Evolutionary conservation across 1,140 invertebrate genomes (phyloP).

Genomic region (Lepidurus apus): DNA sequence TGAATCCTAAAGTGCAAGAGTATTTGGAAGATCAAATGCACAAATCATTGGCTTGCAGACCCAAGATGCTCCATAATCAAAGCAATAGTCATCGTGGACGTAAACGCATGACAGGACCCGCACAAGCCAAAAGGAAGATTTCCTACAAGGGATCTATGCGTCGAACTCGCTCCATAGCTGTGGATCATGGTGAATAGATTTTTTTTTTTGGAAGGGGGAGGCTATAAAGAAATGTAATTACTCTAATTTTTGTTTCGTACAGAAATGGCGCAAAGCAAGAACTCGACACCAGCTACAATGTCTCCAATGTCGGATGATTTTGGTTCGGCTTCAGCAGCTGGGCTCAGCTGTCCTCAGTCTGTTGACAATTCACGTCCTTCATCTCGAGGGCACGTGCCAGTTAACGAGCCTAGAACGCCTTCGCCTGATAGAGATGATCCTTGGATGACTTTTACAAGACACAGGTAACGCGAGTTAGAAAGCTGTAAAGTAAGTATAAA

Average conservation of each 20-base stretch:
- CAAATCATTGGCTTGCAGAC: slow-evolving; percentile 67
- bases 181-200: slow-evolving; percentile 48
- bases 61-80: slow-evolving; percentile 51
- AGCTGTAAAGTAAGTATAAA: too few species aligned
- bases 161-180: slow-evolving; percentile 75
- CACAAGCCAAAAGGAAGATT: slow-evolving; percentile 51
- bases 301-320: not conserved
- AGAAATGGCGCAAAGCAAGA: not conserved
- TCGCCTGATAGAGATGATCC: slow-evolving; percentile 49
- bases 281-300: not conserved
- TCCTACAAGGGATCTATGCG: slow-evolving; percentile 79
- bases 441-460: slow-evolving; percentile 46
- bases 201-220: not conserved
- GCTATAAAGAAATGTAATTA: not conserved
- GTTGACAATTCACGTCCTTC: not conserved
- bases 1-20: slow-evolving; percentile 74
- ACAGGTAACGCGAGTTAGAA: slow-evolving; percentile 33
- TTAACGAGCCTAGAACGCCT: slow-evolving; percentile 45
- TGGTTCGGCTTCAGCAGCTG: not conserved
- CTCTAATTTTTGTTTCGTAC: not conserved
- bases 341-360: not conserved
- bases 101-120: slow-evolving; percentile 29
- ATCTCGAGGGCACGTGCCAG: slow-evolving; percentile 20
- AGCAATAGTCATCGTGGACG: slow-evolving; percentile 28
- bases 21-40: slow-evolving; percentile 82